A percentile compares a stretch with the other conserved stretches of the same genome.
These are phyloP conservation scores for Cabera pusaria DNA, from an alignment of 2,888 invertebrate genomes.

Conservation along the genomic window DNA sequence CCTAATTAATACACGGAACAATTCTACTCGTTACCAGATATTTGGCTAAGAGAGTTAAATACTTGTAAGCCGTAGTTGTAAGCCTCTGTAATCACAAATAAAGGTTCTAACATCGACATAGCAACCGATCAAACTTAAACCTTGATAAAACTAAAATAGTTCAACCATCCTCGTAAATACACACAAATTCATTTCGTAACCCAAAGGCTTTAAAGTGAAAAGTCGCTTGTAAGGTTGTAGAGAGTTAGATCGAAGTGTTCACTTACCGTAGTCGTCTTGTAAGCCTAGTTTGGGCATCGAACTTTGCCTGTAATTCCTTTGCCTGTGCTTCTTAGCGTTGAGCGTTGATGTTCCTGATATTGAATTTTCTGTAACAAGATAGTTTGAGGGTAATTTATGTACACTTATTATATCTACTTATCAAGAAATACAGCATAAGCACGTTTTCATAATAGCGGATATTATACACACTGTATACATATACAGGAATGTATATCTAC, in stretches of 20 bases:
- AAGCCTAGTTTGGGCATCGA: constrained; percentile 79
- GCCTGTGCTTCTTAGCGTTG: constrained; percentile 72
- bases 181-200: not conserved
- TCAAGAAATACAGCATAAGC: too few species aligned
- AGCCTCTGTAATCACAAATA: constrained; percentile 23
- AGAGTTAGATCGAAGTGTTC: constrained; percentile 10
- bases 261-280: constrained; percentile 75
- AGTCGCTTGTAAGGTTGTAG: constrained; percentile 6
- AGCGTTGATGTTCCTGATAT: constrained; percentile 76
- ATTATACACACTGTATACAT: too few species aligned
- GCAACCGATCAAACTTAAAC: constrained; percentile 20
- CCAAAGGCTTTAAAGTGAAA: not conserved
- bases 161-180: not conserved
- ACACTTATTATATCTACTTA: too few species aligned
- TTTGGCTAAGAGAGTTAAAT: constrained; percentile 13
- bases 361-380: constrained; percentile 69
- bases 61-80: constrained; percentile 13
- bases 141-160: not conserved
- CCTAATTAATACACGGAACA: too few species aligned
- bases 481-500: too few species aligned
- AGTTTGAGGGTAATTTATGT: too few species aligned
- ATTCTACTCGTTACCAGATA: too few species aligned
- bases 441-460: too few species aligned
- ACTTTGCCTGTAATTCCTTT: constrained; percentile 76
- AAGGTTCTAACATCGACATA: constrained; percentile 18